A percentile compares a stretch with the other conserved stretches of the same genome.
phyloP scores from a whole-genome alignment of 2,113 vertebrate species.

The Corythaeola cristata region DNA sequence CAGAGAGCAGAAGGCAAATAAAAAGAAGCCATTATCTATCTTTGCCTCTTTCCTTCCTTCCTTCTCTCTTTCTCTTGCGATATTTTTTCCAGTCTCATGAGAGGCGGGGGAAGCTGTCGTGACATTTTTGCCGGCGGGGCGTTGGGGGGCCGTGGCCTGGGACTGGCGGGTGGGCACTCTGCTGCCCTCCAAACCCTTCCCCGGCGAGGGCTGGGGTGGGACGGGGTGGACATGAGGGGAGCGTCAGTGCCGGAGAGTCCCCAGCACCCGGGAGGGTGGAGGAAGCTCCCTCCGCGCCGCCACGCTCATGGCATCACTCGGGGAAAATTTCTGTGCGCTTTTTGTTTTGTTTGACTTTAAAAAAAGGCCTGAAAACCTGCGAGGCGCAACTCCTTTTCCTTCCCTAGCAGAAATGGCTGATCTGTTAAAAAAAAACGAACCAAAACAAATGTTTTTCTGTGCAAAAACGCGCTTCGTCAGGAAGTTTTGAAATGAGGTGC shows the following conservation, averaged over 20 bases:
- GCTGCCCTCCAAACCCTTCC: background rate
- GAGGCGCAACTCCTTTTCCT: background rate
- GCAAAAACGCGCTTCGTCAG: background rate
- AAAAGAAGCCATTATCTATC: background rate
- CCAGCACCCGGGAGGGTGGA: rapidly evolving
- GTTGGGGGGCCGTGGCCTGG: background rate
- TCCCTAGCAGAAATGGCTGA: background rate
- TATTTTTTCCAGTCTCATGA: background rate
- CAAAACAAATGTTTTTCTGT: background rate
- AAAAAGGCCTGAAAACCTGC: background rate
- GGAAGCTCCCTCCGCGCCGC: background rate
- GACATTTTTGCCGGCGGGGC: background rate
- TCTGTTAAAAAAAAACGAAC: background rate
- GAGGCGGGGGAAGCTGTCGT: background rate
- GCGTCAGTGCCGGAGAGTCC: rapidly evolving
- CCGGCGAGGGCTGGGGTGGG: background rate
- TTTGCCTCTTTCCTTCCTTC: conserved; percentile 10
- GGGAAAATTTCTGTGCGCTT: background rate
- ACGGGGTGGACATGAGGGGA: rapidly evolving
- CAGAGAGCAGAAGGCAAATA: background rate
- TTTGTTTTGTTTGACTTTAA: background rate
- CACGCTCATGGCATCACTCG: background rate
- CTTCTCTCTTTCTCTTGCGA: background rate
- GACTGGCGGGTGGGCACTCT: background rate
- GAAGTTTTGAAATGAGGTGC: background rate